These are phyloP conservation scores for Ariopsis seemanni DNA, from an alignment of 2,113 vertebrate species.

Conservation along the genomic window DNA sequence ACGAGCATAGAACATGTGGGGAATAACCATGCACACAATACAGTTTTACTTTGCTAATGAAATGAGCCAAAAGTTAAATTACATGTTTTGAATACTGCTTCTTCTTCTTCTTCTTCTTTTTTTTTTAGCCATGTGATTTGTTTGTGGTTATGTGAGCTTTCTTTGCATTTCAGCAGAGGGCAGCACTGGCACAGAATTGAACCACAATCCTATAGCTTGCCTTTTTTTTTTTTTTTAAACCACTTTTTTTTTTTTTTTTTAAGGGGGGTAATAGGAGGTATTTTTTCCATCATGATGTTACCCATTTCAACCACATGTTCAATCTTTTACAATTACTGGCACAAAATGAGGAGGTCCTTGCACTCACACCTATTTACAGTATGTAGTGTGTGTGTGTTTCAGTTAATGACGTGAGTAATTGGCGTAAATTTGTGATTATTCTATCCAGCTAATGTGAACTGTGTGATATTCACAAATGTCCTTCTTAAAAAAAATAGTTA, in stretches of 20 bases:
- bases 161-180: slow-evolving; percentile 27
- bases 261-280: background rate
- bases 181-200: slow-evolving; percentile 32
- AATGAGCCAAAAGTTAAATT: background rate
- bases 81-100: background rate
- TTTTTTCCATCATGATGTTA: background rate
- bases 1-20: background rate
- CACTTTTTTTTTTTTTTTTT: background rate
- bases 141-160: background rate
- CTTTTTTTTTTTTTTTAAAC: background rate
- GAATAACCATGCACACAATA: background rate
- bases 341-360: background rate
- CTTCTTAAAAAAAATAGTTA: background rate
- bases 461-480: background rate
- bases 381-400: background rate
- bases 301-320: background rate
- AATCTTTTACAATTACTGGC: background rate
- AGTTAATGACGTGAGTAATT: background rate
- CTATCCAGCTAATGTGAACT: background rate
- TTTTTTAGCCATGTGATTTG: background rate
- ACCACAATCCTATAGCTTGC: background rate
- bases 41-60: no score
- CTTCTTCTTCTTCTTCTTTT: no score
- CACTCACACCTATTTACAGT: background rate
- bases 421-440: background rate